Evolutionary conservation across 2,113 vertebrate genomes (phyloP), one percentile per base, ranked within the genome.

Genomic region (Dasypus novemcinctus): DNA sequence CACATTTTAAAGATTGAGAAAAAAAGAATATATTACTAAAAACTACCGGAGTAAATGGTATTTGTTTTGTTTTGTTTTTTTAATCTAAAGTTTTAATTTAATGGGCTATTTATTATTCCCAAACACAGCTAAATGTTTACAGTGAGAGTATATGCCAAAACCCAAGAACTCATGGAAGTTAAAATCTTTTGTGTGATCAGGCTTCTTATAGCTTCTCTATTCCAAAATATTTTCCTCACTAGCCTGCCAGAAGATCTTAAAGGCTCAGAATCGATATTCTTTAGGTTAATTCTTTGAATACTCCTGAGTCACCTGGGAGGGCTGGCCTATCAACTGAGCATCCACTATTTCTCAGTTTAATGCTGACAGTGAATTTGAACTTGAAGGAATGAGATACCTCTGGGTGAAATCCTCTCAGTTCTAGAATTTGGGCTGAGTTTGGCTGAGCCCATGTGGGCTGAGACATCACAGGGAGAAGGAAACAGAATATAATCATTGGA

Each of bases 101-200:
- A 95, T 82, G 52, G 20, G 59, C 61, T 91, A 49, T 71, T 91
- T 90, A 27, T 8, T 12, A 61, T 7, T 49, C 36, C 27, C 20
- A 92, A 91, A 63, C 57, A 91, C 43, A 93, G 23, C 52, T 93
- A 71, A 91, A 75, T 64, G 64, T 93, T 80, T 92, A 87, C 5
- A 36, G 29, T 54, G 72, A 61, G 43, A 76, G n/a, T 75, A 25
- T 63, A 31, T 85, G 43, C 66, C 85, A 96, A 87, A 57, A 17
- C 64, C 59, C 18, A 80, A 69, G 49, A 27, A 76, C 66, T 21
- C 29, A 20, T 18, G 36, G 18, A 57, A 87, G 38, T 90, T 46
- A 25, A 49, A 49, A 49, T 36, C 29, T 74, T 86, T 83, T 76
- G 15, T 59, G 71, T 15, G 52, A 2, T 23, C 23, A 80, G 69